Conservation (phyloP, 2,888 invertebrate genomes). For the Panopea generosa region DNA sequence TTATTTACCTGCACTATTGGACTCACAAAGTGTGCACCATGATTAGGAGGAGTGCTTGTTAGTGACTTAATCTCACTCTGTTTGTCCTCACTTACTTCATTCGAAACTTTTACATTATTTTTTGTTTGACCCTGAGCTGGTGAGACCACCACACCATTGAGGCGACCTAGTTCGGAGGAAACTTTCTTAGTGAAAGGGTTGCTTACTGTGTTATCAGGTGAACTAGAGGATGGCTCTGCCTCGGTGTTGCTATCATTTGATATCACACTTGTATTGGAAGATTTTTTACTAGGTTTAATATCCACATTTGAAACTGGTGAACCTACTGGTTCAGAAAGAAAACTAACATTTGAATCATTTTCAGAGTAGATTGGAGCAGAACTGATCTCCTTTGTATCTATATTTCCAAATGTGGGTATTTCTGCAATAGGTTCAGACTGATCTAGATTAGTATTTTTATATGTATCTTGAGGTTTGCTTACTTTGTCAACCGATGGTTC, state of each 20-base stretch:
- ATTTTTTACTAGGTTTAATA: constrained; percentile 31
- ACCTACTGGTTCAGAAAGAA: too few relatives aligned
- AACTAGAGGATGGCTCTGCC: constrained; percentile 14
- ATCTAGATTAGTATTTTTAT: too few relatives aligned
- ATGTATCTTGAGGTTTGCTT: constrained; percentile 19
- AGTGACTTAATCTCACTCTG: constrained; percentile 7
- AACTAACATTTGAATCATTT: too few relatives aligned
- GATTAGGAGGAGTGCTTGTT: background rate
- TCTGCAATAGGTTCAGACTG: too few relatives aligned
- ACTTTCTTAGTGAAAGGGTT: constrained; percentile 23
- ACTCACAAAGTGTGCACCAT: too few relatives aligned
- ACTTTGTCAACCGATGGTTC: constrained; percentile 42
- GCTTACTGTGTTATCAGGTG: constrained; percentile 4
- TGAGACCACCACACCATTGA: constrained; percentile 48
- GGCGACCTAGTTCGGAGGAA: constrained; percentile 37
- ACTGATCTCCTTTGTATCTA: background rate
- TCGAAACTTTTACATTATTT: constrained; percentile 13
- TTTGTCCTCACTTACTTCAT: constrained; percentile 32
- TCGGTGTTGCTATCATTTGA: constrained; percentile 27
- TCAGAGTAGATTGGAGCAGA: too few relatives aligned
- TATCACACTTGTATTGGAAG: constrained; percentile 56
- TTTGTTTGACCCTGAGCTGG: constrained; percentile 36
- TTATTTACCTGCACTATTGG: too few relatives aligned
- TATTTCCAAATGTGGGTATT: constrained; percentile 3
- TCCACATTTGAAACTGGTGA: background rate